Percentiles rank a stretch among this genome's conserved stretches.
Evolutionary conservation across 1,140 invertebrate genomes (phyloP).

Genomic region (Drosophila fuyamai): DNA sequence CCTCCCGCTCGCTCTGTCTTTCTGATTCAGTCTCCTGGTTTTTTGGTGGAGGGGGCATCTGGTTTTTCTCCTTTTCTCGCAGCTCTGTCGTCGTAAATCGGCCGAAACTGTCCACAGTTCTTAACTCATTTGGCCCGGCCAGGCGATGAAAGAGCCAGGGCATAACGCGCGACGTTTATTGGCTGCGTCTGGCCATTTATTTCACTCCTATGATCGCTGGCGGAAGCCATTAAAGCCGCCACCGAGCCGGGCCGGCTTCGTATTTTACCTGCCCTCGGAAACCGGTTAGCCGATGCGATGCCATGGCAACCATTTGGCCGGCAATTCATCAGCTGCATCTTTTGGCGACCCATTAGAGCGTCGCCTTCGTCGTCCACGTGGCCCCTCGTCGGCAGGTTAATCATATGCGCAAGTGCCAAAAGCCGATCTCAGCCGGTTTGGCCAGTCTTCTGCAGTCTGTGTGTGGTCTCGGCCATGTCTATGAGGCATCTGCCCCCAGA

Average conservation of each 20-base stretch:
- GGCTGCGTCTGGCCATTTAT: constrained; percentile 84
- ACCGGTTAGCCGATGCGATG: constrained; percentile 55
- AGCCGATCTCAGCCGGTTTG: constrained; percentile 55
- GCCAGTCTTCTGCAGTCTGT: constrained; percentile 40
- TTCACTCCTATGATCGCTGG: constrained; percentile 84
- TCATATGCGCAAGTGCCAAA: constrained; percentile 80
- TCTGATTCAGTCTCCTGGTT: background rate
- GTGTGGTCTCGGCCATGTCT: constrained; percentile 65
- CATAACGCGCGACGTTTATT: constrained; percentile 83
- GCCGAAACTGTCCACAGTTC: constrained; percentile 77
- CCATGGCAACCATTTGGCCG: constrained; percentile 62
- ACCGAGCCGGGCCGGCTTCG: constrained; percentile 51
- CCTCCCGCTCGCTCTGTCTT: constrained; percentile 17
- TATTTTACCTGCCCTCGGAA: constrained; percentile 60
- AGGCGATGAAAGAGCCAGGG: constrained; percentile 65
- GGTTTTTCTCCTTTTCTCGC: constrained; percentile 4
- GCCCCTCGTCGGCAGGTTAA: constrained; percentile 47
- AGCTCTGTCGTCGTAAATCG: constrained; percentile 56
- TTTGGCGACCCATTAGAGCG: constrained; percentile 82
- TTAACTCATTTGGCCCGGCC: constrained; percentile 74
- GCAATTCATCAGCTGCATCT: constrained; percentile 69
- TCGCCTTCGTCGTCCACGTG: constrained; percentile 61
- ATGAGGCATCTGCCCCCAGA: constrained; percentile 34
- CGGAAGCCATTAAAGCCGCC: constrained; percentile 84
- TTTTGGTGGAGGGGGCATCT: background rate